Percentiles rank a stretch among this genome's conserved stretches.
These are phyloP conservation scores for Campoletis sonorensis DNA, from an alignment of 1,140 invertebrate genomes.

Conservation along the genomic window DNA sequence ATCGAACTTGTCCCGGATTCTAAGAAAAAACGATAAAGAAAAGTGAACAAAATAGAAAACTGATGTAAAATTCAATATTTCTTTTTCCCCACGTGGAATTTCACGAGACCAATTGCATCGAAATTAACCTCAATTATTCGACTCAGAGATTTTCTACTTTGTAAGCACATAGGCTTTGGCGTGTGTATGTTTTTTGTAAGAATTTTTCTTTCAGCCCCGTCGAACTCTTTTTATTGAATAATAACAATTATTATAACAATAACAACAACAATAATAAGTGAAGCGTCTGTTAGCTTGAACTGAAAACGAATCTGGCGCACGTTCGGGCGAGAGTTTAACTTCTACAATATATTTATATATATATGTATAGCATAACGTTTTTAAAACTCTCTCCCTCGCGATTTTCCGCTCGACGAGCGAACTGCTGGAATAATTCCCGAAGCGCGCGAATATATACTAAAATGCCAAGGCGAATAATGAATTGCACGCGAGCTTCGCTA, in stretches of 20 bases:
- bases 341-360: not conserved
- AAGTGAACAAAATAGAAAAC: not conserved
- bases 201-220: too few species aligned
- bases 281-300: not conserved
- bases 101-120: not conserved
- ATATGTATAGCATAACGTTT: constrained; percentile 23
- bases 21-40: too few species aligned
- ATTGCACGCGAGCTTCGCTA: constrained; percentile 40
- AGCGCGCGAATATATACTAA: constrained; percentile 27
- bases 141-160: too few species aligned
- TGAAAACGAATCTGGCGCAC: constrained; percentile 38
- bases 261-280: too few species aligned
- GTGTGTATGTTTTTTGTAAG: too few species aligned
- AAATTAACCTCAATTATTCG: not conserved
- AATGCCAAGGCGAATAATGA: constrained; percentile 42
- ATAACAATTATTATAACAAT: not conserved
- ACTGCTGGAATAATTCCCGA: constrained; percentile 19
- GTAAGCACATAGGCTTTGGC: too few species aligned
- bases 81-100: not conserved
- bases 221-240: not conserved
- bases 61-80: not conserved
- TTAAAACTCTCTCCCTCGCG: constrained; percentile 36
- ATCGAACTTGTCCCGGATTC: not conserved
- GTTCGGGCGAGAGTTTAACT: constrained; percentile 3
- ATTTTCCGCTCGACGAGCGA: constrained; percentile 38